These are phyloP conservation scores for Dasysyrphus albostriatus DNA, from an alignment of 2,888 invertebrate species.

Conservation along the genomic window DNA sequence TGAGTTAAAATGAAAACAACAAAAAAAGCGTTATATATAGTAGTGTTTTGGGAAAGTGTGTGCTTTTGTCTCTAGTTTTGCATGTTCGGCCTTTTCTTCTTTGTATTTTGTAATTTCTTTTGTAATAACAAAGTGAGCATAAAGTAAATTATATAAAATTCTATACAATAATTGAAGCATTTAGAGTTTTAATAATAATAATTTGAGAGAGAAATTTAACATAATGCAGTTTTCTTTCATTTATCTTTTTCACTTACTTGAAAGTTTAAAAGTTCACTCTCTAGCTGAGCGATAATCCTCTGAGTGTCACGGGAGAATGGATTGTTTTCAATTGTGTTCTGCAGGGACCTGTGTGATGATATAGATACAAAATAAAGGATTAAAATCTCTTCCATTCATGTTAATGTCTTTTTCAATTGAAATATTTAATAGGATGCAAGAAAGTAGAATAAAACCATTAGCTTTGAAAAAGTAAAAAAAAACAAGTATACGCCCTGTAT, in stretches of 20 bases:
- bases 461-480: constrained; percentile 13
- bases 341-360: constrained; percentile 44
- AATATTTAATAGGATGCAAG: constrained; percentile 14
- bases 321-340: constrained; percentile 51
- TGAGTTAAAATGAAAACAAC: constrained; percentile 65
- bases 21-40: constrained; percentile 34
- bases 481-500: constrained; percentile 55
- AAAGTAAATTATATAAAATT: constrained; percentile 18
- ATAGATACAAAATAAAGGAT: neutral
- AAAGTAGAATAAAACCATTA: constrained; percentile 11
- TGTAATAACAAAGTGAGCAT: constrained; percentile 19
- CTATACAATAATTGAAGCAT: constrained; percentile 14
- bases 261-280: constrained; percentile 63
- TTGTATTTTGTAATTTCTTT: constrained; percentile 9
- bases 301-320: constrained; percentile 59
- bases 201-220: constrained; percentile 20
- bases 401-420: constrained; percentile 30
- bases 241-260: constrained; percentile 58
- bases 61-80: constrained; percentile 16
- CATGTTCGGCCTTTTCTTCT: neutral
- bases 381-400: constrained; percentile 25
- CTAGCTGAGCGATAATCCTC: constrained; percentile 68
- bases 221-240: constrained; percentile 65
- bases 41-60: constrained; percentile 54
- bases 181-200: neutral